These are phyloP conservation scores for Aix galericulata DNA, from an alignment of 2,113 vertebrate species.

Conservation along the genomic window DNA sequence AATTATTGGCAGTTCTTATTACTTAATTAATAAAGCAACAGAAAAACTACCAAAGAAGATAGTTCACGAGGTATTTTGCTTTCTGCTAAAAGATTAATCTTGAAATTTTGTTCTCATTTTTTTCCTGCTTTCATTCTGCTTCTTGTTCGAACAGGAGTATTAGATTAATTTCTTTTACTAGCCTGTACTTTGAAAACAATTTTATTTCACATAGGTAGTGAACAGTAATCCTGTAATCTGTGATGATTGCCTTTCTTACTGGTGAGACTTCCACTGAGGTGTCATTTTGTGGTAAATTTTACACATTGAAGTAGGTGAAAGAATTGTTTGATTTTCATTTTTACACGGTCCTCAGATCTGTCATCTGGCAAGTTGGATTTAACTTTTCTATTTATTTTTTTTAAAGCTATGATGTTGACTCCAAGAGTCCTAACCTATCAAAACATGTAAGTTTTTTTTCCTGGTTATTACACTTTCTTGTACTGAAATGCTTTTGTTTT, in stretches of 20 bases:
- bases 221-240: background rate
- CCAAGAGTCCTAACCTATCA: constrained; percentile 94
- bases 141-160: background rate
- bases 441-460: constrained; percentile 90
- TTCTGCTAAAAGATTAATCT: background rate
- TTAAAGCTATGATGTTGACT: constrained; percentile 95
- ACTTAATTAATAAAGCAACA: background rate
- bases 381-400: background rate
- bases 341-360: background rate
- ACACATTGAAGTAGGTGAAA: background rate
- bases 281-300: background rate
- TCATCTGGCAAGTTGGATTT: background rate
- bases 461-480: background rate
- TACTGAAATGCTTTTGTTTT: background rate
- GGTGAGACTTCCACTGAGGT: background rate
- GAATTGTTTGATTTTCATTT: background rate
- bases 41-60: background rate
- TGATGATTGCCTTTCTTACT: background rate
- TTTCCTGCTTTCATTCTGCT: background rate
- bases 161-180: background rate
- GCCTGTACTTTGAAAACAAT: background rate
- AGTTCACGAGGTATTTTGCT: background rate
- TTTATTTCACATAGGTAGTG: background rate
- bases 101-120: background rate
- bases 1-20: background rate